Conservation (phyloP, 2,888 invertebrate genomes). For the Allygus modestus region DNA sequence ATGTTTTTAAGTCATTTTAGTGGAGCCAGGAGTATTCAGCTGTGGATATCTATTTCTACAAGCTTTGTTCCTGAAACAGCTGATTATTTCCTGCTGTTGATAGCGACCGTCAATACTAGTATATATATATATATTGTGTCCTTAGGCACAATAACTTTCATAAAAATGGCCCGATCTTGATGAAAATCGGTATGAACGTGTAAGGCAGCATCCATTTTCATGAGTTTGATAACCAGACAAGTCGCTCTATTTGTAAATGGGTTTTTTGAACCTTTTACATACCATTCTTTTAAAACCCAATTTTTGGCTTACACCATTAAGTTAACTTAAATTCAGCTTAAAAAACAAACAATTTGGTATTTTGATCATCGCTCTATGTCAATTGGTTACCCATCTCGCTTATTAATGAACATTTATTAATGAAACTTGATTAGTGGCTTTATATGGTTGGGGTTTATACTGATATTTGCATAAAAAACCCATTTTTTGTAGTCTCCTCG, state of each 20-base stretch:
- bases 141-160: not conserved
- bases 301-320: not conserved
- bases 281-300: not conserved
- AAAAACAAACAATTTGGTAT: slow-evolving; percentile 1
- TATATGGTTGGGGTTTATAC: not conserved
- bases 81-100: too few species aligned
- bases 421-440: not conserved
- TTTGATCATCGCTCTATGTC: not conserved
- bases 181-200: not conserved
- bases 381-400: not conserved
- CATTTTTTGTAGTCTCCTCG: not conserved
- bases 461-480: not conserved
- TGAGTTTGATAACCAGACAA: not conserved
- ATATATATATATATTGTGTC: not conserved
- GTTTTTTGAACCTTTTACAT: not conserved
- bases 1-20: too few species aligned
- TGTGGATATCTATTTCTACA: too few species aligned
- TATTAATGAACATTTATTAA: not conserved
- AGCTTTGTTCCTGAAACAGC: too few species aligned
- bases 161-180: not conserved
- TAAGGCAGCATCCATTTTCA: not conserved
- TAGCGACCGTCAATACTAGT: too few species aligned
- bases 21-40: too few species aligned
- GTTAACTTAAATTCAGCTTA: not conserved
- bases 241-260: not conserved